A percentile compares a stretch with the other conserved stretches of the same genome.
Evolutionary conservation across 2,888 invertebrate species (phyloP).

Genomic region (Gastrophysa polygoni): DNA sequence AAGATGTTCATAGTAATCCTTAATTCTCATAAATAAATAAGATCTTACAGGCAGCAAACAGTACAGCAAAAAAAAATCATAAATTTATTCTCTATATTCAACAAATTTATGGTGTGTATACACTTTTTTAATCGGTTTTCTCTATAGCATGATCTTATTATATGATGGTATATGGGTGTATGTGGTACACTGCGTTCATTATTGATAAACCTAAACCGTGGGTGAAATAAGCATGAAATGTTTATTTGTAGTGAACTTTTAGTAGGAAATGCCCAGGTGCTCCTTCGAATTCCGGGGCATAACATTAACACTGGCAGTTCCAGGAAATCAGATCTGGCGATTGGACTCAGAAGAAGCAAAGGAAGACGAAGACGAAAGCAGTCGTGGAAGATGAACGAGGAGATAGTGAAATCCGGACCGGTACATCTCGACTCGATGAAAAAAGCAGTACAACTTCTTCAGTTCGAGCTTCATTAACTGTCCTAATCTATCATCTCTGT

Average conservation of each 20-base stretch:
- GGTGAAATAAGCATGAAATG: neutral
- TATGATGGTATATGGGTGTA: too few species aligned
- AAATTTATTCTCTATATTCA: too few species aligned
- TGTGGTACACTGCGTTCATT: too few species aligned
- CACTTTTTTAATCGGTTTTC: too few species aligned
- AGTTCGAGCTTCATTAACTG: conserved; percentile 1
- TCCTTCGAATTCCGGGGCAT: neutral
- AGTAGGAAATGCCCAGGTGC: neutral
- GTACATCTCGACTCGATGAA: neutral
- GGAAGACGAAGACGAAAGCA: neutral
- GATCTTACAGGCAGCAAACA: too few species aligned
- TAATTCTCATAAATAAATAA: too few species aligned
- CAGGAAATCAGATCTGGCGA: neutral
- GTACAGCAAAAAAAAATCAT: too few species aligned
- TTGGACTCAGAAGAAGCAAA: neutral
- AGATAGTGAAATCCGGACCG: neutral
- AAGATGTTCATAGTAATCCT: too few species aligned
- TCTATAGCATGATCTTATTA: too few species aligned
- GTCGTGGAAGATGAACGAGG: neutral
- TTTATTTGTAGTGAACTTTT: neutral
- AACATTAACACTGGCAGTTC: neutral
- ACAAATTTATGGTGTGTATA: too few species aligned
- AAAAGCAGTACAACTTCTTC: conserved; percentile 1
- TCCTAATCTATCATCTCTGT: neutral
- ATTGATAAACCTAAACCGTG: too few species aligned